Conservation (phyloP, 2,113 vertebrate species). For the Ciconia maguari region DNA sequence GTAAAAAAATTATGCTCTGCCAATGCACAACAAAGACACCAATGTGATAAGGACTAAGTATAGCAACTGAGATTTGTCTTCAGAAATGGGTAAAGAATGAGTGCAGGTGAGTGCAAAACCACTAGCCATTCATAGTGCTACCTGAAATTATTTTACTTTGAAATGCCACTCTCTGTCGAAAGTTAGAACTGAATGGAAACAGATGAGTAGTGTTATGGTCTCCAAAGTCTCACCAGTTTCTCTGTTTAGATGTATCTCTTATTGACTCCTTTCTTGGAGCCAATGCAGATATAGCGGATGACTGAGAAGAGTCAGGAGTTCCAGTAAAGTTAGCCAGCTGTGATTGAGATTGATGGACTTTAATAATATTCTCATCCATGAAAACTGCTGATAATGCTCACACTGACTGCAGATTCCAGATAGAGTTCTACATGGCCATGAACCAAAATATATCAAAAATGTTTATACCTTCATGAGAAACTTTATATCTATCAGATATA, state of each 20-base stretch:
- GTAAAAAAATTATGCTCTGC: background rate
- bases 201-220: background rate
- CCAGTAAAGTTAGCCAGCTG: background rate
- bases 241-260: background rate
- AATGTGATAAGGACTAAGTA: background rate
- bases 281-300: background rate
- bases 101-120: background rate
- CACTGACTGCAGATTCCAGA: background rate
- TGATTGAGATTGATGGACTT: conserved; percentile 16
- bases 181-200: background rate
- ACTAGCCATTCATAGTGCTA: background rate
- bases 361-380: conserved; percentile 9
- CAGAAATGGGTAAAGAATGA: background rate
- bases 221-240: background rate
- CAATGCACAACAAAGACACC: background rate
- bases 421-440: background rate
- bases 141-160: background rate
- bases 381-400: conserved; percentile 7
- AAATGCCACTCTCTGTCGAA: background rate
- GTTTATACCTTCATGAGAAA: background rate
- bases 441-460: background rate
- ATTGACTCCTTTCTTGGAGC: background rate
- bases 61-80: background rate
- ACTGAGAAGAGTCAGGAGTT: background rate
- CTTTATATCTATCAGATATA: background rate